Evolutionary conservation across 2,888 invertebrate species (phyloP), one percentile per base, ranked within the genome.

Genomic region (Pollenia griseotomentosa): DNA sequence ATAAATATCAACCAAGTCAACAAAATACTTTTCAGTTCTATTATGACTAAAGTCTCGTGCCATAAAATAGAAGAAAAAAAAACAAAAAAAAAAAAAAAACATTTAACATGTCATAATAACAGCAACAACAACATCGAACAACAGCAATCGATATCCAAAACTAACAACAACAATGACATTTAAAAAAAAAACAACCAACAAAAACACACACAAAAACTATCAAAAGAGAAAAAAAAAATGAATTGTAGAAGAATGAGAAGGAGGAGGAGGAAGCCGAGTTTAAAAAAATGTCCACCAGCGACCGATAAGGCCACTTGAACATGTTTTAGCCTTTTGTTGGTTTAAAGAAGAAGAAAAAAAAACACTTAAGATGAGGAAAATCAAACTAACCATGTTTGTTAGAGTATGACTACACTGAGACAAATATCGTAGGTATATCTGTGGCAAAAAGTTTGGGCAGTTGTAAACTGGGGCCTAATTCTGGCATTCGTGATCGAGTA

Each of bases 61-160:
- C 87, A 87, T 82, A 74, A 82, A 79, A 78, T 59, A 70, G 57
- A 63, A 19, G 46, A 51, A 46, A 44, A 51, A 68, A 51, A 12
- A n/a, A n/a, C n/a, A n/a, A n/a, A 16, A 19, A 19, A 19, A 19
- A 1, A 19, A 2, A 19, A 61, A 65, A 57, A 73, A 78, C 55
- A 81, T 84, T 68, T 68, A 87, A 87, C 73, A 84, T 87, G 81
- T 87, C 87, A 87, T 87, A 87, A 87, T 66, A 74, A 46, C 84
- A 83, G 70, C 71, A 78, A 71, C 55, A 83, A 14, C 68, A 85
- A 80, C 70, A 79, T 71, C 74, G 33, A 85, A 59, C 75, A 86
- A 61, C 57, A 73, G 19, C 71, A 75, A 80, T 75, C 74, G 82
- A 65, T 70, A 85, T 70, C 53, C 10, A 82, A 82, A 77, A 79